Evolutionary conservation across 2,113 vertebrate genomes (phyloP), one percentile per base, ranked within the genome.

Genomic region (Chaetodon trifascialis): DNA sequence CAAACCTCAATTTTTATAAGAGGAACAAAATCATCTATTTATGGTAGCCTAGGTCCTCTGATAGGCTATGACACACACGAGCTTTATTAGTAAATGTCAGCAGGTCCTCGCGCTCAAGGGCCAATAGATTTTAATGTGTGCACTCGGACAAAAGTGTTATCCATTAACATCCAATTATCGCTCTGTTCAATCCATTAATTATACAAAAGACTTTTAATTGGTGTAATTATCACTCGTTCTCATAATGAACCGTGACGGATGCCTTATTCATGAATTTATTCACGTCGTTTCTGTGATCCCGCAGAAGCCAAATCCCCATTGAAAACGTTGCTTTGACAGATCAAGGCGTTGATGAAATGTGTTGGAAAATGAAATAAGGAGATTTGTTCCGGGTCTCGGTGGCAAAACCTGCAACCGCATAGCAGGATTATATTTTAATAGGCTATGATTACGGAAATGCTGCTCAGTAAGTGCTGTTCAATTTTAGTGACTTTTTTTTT

Each of bases 91-190:
- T 23, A 42, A 38, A 34, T 63, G 78, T 77, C 84, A 75, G 82
- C 56, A 54, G 75, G 47, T 73, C 69, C 65, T 38, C 59, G 56
- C 70, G 82, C 88, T 86, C 67, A 40, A 72, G 83, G 87, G 81
- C 86, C 86, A 58, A 77, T 80, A 76, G 69, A 85, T 87, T 79
- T 91, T 77, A 88, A 84, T 85, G 91, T 78, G 84, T 52, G 67
- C 62, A 82, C 90, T 89, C 94, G 94, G 89, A 95, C 95, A 96
- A 95, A 96, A 96, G 95, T 95, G 96, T 96, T 96, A 97, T 98
- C 96, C 97, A 99, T 99, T 99, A 99, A 97, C 97, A 98, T 98
- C 98, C 96, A 99, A 98, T 99, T 98, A 99, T 95, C 94, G 94
- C 95, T 94, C 66, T 92, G 96, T 96, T 95, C 96, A 94, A 96